Percentiles rank a stretch among this genome's conserved stretches.
phyloP scores from a whole-genome alignment of 2,888 invertebrate genomes.

The Meteorus cinctellus region DNA sequence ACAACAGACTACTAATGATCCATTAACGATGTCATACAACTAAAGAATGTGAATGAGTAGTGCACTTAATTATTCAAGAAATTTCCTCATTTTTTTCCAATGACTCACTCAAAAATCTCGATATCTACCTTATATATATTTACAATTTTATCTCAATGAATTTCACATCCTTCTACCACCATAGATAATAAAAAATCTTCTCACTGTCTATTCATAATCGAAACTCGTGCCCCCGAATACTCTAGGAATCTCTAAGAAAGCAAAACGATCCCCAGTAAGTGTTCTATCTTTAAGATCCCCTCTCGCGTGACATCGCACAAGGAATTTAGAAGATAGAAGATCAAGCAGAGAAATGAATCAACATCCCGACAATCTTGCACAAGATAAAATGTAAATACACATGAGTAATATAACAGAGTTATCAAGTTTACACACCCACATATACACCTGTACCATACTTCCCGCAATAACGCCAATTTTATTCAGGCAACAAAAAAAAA shows the following conservation, averaged over 20 bases:
- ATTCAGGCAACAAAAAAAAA: neutral
- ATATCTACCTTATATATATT: neutral
- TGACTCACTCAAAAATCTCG: neutral
- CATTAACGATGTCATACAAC: conserved; percentile 13
- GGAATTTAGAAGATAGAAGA: conserved; percentile 39
- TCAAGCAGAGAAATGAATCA: conserved; percentile 18
- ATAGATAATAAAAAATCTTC: neutral
- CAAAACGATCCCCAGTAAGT: conserved; percentile 46
- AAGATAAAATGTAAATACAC: conserved; percentile 2
- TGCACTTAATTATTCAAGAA: neutral
- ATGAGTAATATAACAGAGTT: neutral
- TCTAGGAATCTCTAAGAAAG: conserved; percentile 53
- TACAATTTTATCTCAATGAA: neutral
- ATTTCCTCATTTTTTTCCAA: neutral
- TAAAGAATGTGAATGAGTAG: conserved; percentile 3
- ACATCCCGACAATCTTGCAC: conserved; percentile 21
- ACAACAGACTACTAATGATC: neutral
- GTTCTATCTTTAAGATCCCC: conserved; percentile 57
- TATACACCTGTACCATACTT: conserved; percentile 12
- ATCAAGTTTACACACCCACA: neutral
- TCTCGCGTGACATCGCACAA: conserved; percentile 40
- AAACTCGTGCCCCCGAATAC: conserved; percentile 33
- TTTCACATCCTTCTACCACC: neutral
- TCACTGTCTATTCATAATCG: conserved; percentile 22
- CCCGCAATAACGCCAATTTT: neutral